Evolutionary conservation across 2,888 invertebrate genomes (phyloP), one percentile per base, ranked within the genome.

Genomic region (Aphidoletes aphidimyza): DNA sequence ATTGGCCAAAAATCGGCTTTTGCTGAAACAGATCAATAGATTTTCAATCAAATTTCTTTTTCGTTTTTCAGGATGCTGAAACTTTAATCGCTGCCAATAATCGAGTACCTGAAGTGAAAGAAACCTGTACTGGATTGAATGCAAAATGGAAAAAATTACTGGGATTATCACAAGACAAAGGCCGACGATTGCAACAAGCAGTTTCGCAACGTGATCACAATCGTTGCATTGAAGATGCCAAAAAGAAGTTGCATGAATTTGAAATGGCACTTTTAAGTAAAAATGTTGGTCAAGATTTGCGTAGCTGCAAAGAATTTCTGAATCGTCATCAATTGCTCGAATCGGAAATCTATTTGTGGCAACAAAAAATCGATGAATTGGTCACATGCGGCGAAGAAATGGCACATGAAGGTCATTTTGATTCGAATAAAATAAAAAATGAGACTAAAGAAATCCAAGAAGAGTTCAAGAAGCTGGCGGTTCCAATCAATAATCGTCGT

Each of bases 391-490:
- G 98, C 11, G 94, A 95, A 86, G 96, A 97, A 90, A 94, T 99
- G 94, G 96, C 95, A 0, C 95, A 96, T 42, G 96, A 95, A 85
- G 98, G 97, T 0, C 98, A 99, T 90, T 99, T 98, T 90, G 98
- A 98, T 91, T 95, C 97, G 0, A 94, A 93, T 0, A 94, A 95
- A 86, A 98, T 99, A 86, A 92, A 95, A 87, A 92, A 94, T 86
- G 94, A 95, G 86, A 95, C 96, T 85, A 92, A 94, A 85, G 93
- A 93, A 37, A 93, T 96, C 87, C 93, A 95, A 88, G 92, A 92
- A 78, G 91, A 92, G 78, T 94, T 96, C 87, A 92, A 92, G 86
- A 92, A 93, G 39, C 91, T 98, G 59, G 92, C 93, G 86, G 94
- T 93, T 83, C 96, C 96, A 0, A 94, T 95, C 0, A 91, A 91